Conservation (phyloP, 1,140 invertebrate species). For the Zelostemma sp. region DNA sequence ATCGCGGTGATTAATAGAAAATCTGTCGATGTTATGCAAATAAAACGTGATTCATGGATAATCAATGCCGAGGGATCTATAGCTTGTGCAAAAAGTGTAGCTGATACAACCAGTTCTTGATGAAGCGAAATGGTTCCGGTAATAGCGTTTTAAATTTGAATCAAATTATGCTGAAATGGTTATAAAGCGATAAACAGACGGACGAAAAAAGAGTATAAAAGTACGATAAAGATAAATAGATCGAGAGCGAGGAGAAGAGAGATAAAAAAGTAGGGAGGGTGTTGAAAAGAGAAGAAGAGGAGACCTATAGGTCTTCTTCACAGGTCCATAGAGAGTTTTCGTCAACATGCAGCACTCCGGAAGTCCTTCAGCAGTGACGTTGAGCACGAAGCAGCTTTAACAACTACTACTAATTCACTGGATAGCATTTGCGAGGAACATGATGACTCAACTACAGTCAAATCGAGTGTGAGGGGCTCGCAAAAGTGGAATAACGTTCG, state of each 20-base stretch:
- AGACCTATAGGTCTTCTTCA: conserved; percentile 57
- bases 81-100: too few relatives aligned
- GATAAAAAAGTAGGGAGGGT: conserved; percentile 5
- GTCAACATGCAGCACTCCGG: conserved; percentile 43
- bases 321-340: conserved; percentile 58
- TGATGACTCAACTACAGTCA: conserved; percentile 48
- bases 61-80: too few relatives aligned
- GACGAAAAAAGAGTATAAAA: conserved; percentile 9
- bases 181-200: conserved; percentile 9
- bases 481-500: conserved; percentile 87
- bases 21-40: too few relatives aligned
- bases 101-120: too few relatives aligned
- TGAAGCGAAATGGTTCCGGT: too few relatives aligned
- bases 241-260: conserved; percentile 29
- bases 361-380: conserved; percentile 49
- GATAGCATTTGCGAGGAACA: conserved; percentile 57
- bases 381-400: conserved; percentile 45
- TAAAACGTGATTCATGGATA: too few relatives aligned
- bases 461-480: conserved; percentile 73
- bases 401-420: conserved; percentile 57
- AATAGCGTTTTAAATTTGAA: too few relatives aligned
- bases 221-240: conserved; percentile 25
- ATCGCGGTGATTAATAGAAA: too few relatives aligned
- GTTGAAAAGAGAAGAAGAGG: conserved; percentile 24
- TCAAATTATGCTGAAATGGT: too few relatives aligned